Evolutionary conservation across 2,797 vertebrate genomes (phyloP), one percentile per base, ranked within the genome.

Genomic region (Setipinna tenuifilis): DNA sequence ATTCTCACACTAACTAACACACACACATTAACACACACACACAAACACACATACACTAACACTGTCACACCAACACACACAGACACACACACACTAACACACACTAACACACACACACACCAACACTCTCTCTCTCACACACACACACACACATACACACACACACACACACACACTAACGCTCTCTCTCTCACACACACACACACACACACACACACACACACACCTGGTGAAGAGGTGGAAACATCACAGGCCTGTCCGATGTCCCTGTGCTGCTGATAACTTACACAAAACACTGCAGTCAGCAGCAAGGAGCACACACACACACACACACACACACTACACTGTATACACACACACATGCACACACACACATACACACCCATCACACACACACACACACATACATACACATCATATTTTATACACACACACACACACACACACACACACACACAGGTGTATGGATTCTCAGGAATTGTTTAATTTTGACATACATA

Each of bases 111-210:
- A 25, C 7, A 65, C 62, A 25, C 23, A 23, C 61, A 28, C 61
- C 7, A 21, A 28, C 61, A 28, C 62, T n/a, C 25, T 0, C 62
- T 10, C 50, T 10, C 50, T 10, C 50, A 54, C 50, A 68, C 62
- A 68, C 9, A 68, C 62, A 68, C 62, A 68, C 62, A 68, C 62
- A 68, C 62, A 28, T 9, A 68, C 62, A 68, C 62, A 68, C 62
- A 68, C 62, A 68, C 23, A 68, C 58, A 61, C 58, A 61, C 58
- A 19, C 58, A 21, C 58, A 61, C 2, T 57, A 57, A 14, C 54
- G 0, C 57, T 1, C 57, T 3, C 57, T 0, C 14, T 3, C 3
- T 3, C 58, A 61, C 58, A 59, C 58, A 59, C 58, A 59, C 58
- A 59, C 58, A 59, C 58, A 61, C 58, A 61, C 58, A 1, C 17